Evolutionary conservation across 2,888 invertebrate species (phyloP).

Genomic region (Aphidoletes aphidimyza): DNA sequence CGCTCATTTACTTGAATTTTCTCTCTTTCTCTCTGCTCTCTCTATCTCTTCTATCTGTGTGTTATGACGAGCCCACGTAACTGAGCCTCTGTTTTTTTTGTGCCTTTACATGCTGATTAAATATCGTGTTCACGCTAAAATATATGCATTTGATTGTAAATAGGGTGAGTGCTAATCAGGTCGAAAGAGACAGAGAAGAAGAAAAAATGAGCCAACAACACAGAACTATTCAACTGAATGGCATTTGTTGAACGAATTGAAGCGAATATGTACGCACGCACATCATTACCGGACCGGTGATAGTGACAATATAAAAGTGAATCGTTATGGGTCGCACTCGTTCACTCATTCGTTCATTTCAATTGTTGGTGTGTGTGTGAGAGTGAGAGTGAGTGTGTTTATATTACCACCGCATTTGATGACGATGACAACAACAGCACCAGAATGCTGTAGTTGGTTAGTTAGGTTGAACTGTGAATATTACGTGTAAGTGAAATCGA

Average conservation of each 20-base stretch:
- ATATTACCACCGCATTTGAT: neutral
- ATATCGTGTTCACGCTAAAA: neutral
- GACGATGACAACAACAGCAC: too few relatives aligned
- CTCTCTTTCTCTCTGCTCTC: too few relatives aligned
- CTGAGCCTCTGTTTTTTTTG: neutral
- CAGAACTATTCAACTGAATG: neutral
- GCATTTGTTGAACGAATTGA: neutral
- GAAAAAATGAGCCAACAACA: too few relatives aligned
- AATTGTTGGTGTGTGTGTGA: too few relatives aligned
- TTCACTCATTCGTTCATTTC: neutral
- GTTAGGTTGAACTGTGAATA: slow-evolving; percentile 1
- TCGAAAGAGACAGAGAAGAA: neutral
- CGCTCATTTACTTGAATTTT: too few relatives aligned
- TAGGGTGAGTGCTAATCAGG: slow-evolving; percentile 37
- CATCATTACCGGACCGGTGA: neutral
- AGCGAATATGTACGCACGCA: neutral
- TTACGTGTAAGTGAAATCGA: slow-evolving; percentile 21
- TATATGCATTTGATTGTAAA: neutral
- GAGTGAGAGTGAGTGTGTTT: too few relatives aligned
- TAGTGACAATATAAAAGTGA: neutral
- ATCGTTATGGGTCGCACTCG: neutral
- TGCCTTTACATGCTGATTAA: neutral
- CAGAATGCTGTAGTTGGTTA: neutral
- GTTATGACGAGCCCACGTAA: too few relatives aligned
- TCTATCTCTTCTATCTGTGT: neutral